These are phyloP conservation scores for Actinia equina DNA, from an alignment of 64 coral and sea anemone genomes.

Conservation along the genomic window DNA sequence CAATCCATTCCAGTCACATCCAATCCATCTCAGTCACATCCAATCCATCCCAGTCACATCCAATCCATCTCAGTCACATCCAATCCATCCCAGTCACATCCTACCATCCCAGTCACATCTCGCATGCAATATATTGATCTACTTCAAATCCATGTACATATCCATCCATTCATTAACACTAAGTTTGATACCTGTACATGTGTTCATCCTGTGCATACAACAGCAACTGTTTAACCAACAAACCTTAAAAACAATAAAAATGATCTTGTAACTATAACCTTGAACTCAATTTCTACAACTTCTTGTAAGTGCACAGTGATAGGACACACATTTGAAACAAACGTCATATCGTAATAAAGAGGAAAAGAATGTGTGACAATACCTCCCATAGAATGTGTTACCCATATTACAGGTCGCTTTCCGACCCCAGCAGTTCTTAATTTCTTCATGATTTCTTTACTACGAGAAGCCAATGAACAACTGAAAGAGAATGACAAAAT, in stretches of 20 bases:
- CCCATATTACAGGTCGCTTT: slow-evolving; percentile 88
- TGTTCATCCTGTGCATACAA: slow-evolving; percentile 55
- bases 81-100: too few species aligned
- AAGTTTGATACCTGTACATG: slow-evolving; percentile 34
- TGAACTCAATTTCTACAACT: too few species aligned
- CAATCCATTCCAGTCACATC: too few species aligned
- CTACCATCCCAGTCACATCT: background rate
- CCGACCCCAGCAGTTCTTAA: slow-evolving; percentile 78
- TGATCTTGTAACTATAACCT: background rate
- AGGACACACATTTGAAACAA: too few species aligned
- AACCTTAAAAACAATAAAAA: slow-evolving; percentile 30
- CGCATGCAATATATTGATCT: too few species aligned
- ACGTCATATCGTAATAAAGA: too few species aligned
- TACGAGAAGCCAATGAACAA: slow-evolving; percentile 75
- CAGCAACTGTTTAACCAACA: slow-evolving; percentile 81
- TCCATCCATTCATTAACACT: background rate
- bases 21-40: too few species aligned
- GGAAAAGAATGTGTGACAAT: background rate
- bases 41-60: too few species aligned
- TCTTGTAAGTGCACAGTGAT: too few species aligned
- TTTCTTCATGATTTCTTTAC: slow-evolving; percentile 81
- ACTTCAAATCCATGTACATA: background rate
- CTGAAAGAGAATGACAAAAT: slow-evolving; percentile 18
- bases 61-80: too few species aligned
- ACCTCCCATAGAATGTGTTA: slow-evolving; percentile 98